These are phyloP conservation scores for Chymomyza fuscimana DNA, from an alignment of 2,888 invertebrate genomes.

Conservation along the genomic window DNA sequence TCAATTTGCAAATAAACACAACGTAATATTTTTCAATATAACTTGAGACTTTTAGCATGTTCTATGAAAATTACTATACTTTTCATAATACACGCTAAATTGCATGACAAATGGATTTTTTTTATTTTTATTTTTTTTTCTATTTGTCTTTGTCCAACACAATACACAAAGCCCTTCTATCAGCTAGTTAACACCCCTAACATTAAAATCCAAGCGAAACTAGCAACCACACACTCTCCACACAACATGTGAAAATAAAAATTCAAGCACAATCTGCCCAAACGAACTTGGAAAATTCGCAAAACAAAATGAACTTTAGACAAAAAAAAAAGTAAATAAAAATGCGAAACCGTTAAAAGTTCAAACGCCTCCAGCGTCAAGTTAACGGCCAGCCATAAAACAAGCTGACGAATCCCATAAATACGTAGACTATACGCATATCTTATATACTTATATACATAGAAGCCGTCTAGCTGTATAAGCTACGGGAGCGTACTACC, in stretches of 20 bases:
- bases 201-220: no score
- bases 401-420: constrained; percentile 4
- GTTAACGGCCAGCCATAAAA: constrained; percentile 44
- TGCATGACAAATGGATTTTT: constrained; percentile 48
- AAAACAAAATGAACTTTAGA: constrained; percentile 56
- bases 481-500: neutral
- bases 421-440: neutral
- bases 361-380: constrained; percentile 57
- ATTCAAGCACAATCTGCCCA: constrained; percentile 1
- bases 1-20: no score
- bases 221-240: constrained; percentile 33
- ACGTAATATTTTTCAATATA: neutral
- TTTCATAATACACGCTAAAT: constrained; percentile 11
- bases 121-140: neutral
- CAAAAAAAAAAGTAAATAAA: constrained; percentile 14
- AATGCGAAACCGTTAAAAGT: constrained; percentile 60
- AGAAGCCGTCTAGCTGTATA: neutral
- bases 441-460: neutral
- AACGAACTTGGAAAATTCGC: constrained; percentile 40
- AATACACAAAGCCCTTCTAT: neutral
- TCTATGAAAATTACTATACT: neutral
- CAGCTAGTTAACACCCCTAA: neutral
- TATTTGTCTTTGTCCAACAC: constrained; percentile 39
- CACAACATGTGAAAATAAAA: constrained; percentile 14
- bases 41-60: no score